These are phyloP conservation scores for Chelmon rostratus DNA, from an alignment of 2,797 vertebrate genomes.

Conservation along the genomic window DNA sequence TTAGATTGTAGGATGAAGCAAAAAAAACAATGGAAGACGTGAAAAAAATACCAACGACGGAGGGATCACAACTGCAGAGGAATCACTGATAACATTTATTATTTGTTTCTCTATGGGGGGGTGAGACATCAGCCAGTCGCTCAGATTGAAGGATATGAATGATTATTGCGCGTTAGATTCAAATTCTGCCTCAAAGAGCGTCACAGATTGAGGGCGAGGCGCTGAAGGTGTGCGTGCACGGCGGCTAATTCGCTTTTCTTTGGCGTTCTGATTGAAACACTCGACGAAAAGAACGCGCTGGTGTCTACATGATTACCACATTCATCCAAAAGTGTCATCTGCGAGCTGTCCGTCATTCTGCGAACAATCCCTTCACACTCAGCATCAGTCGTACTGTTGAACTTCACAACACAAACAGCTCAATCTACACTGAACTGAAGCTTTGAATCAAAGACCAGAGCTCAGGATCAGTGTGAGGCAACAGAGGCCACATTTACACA, in stretches of 20 bases:
- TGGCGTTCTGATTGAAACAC: neutral
- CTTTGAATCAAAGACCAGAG: neutral
- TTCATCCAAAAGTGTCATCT: slow-evolving; percentile 26
- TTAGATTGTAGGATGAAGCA: slow-evolving; percentile 19
- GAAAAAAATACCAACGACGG: slow-evolving; percentile 19
- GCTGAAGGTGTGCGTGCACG: neutral
- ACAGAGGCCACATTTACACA: neutral
- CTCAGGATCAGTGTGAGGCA: neutral
- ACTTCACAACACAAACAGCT: slow-evolving; percentile 5
- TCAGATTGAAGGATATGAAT: slow-evolving; percentile 4
- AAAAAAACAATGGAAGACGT: slow-evolving; percentile 4
- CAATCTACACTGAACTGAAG: neutral
- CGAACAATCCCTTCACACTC: slow-evolving; percentile 4
- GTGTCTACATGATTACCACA: slow-evolving; percentile 12
- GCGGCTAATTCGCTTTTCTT: neutral
- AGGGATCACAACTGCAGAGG: too few relatives aligned
- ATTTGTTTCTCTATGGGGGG: neutral
- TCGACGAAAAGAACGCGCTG: neutral
- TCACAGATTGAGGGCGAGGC: neutral
- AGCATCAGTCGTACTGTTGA: neutral
- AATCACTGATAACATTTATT: slow-evolving; percentile 18
- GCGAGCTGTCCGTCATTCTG: neutral
- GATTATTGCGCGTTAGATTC: neutral
- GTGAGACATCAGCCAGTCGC: neutral
- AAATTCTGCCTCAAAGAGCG: slow-evolving; percentile 14